Conservation (phyloP, 2,797 vertebrate species). For the Gastrophryne carolinensis region DNA sequence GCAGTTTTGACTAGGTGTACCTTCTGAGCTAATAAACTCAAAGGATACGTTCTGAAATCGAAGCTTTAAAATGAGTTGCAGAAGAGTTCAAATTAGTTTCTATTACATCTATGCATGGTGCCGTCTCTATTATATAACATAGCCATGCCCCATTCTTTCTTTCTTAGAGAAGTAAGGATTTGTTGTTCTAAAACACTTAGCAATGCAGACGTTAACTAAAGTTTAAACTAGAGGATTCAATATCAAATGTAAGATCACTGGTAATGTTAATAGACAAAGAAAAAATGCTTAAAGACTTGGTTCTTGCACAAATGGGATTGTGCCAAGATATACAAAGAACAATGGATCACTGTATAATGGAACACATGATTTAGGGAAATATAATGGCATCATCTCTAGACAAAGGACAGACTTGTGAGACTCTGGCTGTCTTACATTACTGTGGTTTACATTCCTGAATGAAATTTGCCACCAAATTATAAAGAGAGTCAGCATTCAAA, state of each 20-base stretch:
- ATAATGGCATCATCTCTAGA: conserved; percentile 21
- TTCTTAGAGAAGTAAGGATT: no score
- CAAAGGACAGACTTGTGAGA: conserved; percentile 2
- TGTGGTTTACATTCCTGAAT: conserved; percentile 23
- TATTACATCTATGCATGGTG: no score
- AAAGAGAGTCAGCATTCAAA: neutral
- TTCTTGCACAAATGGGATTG: neutral
- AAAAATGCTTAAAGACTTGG: conserved; percentile 28
- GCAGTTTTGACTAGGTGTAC: no score
- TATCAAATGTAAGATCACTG: conserved; percentile 7
- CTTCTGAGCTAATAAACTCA: no score
- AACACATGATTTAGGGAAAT: conserved; percentile 1
- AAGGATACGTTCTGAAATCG: no score
- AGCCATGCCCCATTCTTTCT: no score
- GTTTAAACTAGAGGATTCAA: conserved; percentile 3
- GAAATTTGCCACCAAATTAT: conserved; percentile 16
- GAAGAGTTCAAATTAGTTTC: no score
- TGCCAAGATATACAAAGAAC: conserved; percentile 24
- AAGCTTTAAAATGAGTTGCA: no score
- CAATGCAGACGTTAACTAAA: conserved; percentile 9
- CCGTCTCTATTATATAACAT: no score
- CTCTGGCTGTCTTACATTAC: conserved; percentile 1
- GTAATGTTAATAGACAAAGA: conserved; percentile 28
- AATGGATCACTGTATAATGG: conserved; percentile 22
- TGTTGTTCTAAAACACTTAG: no score